Evolutionary conservation across 2,888 invertebrate genomes (phyloP).

Genomic region (Microplitis manilae): DNA sequence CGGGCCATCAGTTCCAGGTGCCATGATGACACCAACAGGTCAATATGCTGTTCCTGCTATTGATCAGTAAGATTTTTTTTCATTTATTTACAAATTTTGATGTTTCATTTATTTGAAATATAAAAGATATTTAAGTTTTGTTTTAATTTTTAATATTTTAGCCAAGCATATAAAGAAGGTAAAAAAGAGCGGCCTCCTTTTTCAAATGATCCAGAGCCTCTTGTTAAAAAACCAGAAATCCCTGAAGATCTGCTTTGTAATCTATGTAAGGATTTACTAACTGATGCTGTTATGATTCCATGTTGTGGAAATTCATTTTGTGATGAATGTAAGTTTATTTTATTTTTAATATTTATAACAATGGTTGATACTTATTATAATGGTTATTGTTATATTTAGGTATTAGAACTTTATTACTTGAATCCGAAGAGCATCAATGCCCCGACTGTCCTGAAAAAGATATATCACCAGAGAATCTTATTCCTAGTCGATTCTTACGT

Average conservation of each 20-base stretch:
- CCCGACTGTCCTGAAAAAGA: constrained; percentile 95
- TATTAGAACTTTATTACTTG: constrained; percentile 88
- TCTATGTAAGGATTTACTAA: constrained; percentile 91
- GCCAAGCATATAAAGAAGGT: constrained; percentile 85
- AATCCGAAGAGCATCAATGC: constrained; percentile 96
- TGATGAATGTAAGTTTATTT: constrained; percentile 89
- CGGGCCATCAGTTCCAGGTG: constrained; percentile 90
- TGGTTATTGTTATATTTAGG: constrained; percentile 73
- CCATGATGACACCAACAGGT: constrained; percentile 91
- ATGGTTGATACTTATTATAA: neutral
- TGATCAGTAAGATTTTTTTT: constrained; percentile 80
- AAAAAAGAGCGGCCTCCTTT: constrained; percentile 81
- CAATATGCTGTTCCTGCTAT: constrained; percentile 91
- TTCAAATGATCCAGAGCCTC: constrained; percentile 74
- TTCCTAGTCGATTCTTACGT: constrained; percentile 92
- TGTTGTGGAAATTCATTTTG: constrained; percentile 99
- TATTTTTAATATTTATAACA: neutral
- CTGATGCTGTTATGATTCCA: constrained; percentile 97
- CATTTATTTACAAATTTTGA: constrained; percentile 27
- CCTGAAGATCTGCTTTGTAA: constrained; percentile 94
- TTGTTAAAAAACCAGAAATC: constrained; percentile 78
- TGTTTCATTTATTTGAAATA: constrained; percentile 20
- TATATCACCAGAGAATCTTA: constrained; percentile 92
- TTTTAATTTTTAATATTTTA: constrained; percentile 55
- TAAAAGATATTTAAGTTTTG: constrained; percentile 25